These are phyloP conservation scores for Delia radicum DNA, from an alignment of 1,140 invertebrate species.

Conservation along the genomic window DNA sequence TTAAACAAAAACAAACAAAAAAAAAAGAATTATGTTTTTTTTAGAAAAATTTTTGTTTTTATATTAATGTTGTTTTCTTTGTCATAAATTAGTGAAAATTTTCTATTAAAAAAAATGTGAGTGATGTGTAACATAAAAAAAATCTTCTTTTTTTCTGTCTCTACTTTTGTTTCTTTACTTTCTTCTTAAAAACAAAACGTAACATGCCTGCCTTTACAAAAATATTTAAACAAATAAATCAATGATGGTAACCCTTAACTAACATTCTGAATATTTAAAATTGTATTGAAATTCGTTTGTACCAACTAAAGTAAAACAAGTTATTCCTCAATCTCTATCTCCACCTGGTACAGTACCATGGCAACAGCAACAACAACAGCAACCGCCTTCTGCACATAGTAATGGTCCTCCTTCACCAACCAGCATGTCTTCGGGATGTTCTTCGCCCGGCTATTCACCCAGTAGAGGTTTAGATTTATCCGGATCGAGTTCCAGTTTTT, in stretches of 20 bases:
- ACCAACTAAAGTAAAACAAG: conserved; percentile 62
- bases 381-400: conserved; percentile 59
- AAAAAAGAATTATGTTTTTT: background rate
- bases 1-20: background rate
- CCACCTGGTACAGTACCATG: conserved; percentile 62
- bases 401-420: conserved; percentile 63
- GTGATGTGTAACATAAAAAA: background rate
- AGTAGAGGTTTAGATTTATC: conserved; percentile 58
- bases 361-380: conserved; percentile 60
- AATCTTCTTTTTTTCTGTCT: background rate
- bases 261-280: background rate
- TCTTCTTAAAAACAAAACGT: background rate
- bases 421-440: conserved; percentile 65
- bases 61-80: background rate
- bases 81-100: too few relatives aligned
- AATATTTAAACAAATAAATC: background rate
- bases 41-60: background rate
- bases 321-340: conserved; percentile 61
- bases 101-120: background rate
- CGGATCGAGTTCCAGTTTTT: conserved; percentile 60
- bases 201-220: background rate
- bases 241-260: background rate
- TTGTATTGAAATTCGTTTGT: background rate
- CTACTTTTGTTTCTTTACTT: background rate
- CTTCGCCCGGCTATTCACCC: conserved; percentile 57